A percentile compares a stretch with the other conserved stretches of the same genome.
Conservation (phyloP, 2,113 vertebrate genomes). For the Ctenodactylus gundi region DNA sequence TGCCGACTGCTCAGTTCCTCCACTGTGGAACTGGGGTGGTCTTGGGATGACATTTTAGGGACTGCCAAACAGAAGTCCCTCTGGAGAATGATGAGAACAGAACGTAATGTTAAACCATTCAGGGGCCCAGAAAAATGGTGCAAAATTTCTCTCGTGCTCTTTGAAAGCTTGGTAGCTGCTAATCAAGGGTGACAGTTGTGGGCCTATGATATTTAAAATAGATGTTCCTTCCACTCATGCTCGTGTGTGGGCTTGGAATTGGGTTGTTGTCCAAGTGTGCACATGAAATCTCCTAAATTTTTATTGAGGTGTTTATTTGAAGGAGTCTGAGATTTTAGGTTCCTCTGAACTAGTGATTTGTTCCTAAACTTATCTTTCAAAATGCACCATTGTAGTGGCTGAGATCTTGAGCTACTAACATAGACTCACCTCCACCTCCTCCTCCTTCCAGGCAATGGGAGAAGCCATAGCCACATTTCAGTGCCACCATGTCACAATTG, state of each 20-base stretch:
- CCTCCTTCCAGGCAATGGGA: background rate
- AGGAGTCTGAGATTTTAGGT: constrained; percentile 1
- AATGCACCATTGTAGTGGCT: background rate
- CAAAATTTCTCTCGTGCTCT: background rate
- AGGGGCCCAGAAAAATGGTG: no score
- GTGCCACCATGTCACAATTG: background rate
- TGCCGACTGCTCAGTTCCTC: background rate
- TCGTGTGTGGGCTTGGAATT: constrained; percentile 22
- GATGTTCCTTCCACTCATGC: constrained; percentile 25
- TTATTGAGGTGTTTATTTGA: background rate
- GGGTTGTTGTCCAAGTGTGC: constrained; percentile 48
- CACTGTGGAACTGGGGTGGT: background rate
- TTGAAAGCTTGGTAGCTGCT: background rate
- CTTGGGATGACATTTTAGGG: background rate
- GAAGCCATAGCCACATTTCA: background rate
- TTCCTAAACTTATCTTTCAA: background rate
- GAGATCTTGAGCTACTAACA: accelerated
- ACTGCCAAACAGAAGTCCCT: background rate
- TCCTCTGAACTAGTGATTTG: background rate
- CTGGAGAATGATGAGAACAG: background rate
- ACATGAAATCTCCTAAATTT: background rate
- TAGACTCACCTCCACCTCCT: background rate
- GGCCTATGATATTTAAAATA: constrained; percentile 9
- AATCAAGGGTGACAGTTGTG: background rate
- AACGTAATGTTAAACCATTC: background rate